phyloP scores from a whole-genome alignment of 2,888 invertebrate species.

The Trilocha varians region DNA sequence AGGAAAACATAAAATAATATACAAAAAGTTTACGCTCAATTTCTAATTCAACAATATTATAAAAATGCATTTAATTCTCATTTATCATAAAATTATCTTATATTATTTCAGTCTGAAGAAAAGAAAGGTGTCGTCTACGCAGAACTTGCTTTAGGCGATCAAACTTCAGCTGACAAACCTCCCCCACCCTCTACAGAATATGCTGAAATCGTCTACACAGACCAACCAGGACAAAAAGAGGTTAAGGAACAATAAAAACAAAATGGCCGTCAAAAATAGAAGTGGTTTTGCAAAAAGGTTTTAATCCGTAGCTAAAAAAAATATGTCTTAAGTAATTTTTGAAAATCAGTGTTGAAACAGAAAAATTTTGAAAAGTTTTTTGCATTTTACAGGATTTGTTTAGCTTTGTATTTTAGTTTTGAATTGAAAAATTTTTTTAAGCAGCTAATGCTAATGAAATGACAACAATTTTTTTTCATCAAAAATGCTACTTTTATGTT shows the following conservation, averaged over 20 bases:
- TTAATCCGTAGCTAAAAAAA: too few species aligned
- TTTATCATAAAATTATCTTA: conserved; percentile 5
- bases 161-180: conserved; percentile 44
- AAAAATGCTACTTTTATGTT: too few species aligned
- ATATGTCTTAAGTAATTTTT: too few species aligned
- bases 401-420: too few species aligned
- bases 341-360: too few species aligned
- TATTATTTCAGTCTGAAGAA: conserved; percentile 57
- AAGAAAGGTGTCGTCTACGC: conserved; percentile 81
- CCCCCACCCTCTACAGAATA: conserved; percentile 76
- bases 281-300: too few species aligned
- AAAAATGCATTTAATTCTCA: not conserved
- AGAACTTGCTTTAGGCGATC: conserved; percentile 75
- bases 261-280: not conserved
- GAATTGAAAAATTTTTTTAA: too few species aligned
- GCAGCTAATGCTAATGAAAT: too few species aligned
- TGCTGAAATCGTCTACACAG: conserved; percentile 86
- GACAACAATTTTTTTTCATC: too few species aligned
- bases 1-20: conserved; percentile 36
- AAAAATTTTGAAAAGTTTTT: too few species aligned
- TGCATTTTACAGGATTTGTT: too few species aligned
- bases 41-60: not conserved
- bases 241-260: conserved; percentile 33
- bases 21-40: not conserved
- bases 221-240: conserved; percentile 56